Conservation (phyloP, 1,140 invertebrate species). For the Monochamus saltuarius region DNA sequence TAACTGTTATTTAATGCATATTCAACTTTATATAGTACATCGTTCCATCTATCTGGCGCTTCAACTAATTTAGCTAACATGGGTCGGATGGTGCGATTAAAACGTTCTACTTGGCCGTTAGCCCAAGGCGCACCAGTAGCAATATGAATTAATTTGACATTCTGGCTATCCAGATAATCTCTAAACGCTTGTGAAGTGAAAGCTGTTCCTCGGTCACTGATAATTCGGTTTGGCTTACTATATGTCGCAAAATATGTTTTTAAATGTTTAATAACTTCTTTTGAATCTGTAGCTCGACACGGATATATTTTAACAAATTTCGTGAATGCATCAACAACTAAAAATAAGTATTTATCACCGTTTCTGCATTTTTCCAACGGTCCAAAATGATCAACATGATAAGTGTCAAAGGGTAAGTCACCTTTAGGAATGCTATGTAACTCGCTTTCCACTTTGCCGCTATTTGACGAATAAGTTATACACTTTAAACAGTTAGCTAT, state of each 20-base stretch:
- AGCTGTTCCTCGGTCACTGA: constrained; percentile 46
- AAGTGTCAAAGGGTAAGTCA: constrained; percentile 35
- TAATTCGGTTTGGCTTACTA: constrained; percentile 45
- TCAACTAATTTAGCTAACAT: no score
- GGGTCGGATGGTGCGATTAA: no score
- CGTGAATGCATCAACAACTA: constrained; percentile 35
- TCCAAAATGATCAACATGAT: constrained; percentile 45
- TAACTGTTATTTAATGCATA: no score
- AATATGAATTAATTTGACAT: no score
- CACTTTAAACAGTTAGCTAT: constrained; percentile 40
- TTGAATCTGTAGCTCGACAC: constrained; percentile 33
- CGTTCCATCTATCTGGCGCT: no score
- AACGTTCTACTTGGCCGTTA: no score
- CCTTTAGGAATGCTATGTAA: constrained; percentile 41
- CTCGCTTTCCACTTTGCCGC: constrained; percentile 31
- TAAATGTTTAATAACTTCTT: constrained; percentile 36
- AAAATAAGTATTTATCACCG: constrained; percentile 31
- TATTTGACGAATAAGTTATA: constrained; percentile 40
- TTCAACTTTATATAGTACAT: no score
- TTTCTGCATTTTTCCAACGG: constrained; percentile 22
- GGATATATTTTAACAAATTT: constrained; percentile 39
- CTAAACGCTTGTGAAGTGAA: constrained; percentile 9
- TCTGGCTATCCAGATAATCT: no score
- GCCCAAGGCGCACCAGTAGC: no score
- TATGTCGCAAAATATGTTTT: constrained; percentile 32